Evolutionary conservation across 2,888 invertebrate species (phyloP).

Genomic region (Synergus itoensis): DNA sequence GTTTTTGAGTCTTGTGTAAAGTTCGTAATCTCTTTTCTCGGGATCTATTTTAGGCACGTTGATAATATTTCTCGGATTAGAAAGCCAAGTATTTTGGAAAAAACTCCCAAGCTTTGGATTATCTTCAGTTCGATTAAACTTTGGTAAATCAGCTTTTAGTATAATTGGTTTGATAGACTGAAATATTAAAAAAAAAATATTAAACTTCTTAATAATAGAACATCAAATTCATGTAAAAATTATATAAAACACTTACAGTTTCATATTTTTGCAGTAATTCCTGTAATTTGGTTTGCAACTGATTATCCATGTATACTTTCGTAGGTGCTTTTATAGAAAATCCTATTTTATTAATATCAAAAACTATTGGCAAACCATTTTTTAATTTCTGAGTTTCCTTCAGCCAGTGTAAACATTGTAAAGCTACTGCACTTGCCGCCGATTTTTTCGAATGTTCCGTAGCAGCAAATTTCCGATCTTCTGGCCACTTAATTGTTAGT

Average conservation of each 20-base stretch:
- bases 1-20: constrained; percentile 37
- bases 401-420: constrained; percentile 80
- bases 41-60: constrained; percentile 7
- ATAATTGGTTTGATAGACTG: neutral
- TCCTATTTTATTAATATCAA: constrained; percentile 75
- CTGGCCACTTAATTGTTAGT: constrained; percentile 82
- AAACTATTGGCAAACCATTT: constrained; percentile 79
- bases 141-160: neutral
- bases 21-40: constrained; percentile 43
- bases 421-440: constrained; percentile 80
- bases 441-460: constrained; percentile 79
- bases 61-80: constrained; percentile 13
- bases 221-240: neutral
- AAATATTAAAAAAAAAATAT: neutral
- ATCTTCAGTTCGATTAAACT: neutral
- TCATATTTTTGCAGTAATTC: constrained; percentile 78
- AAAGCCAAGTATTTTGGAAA: neutral
- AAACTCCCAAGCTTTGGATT: neutral
- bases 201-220: neutral
- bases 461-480: constrained; percentile 79
- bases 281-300: constrained; percentile 75
- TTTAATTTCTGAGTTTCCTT: constrained; percentile 78
- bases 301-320: constrained; percentile 71
- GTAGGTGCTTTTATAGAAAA: constrained; percentile 74
- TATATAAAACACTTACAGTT: constrained; percentile 68